A percentile compares a stretch with the other conserved stretches of the same genome.
Evolutionary conservation across 2,888 invertebrate genomes (phyloP).

Genomic region (Gastrophysa polygoni): DNA sequence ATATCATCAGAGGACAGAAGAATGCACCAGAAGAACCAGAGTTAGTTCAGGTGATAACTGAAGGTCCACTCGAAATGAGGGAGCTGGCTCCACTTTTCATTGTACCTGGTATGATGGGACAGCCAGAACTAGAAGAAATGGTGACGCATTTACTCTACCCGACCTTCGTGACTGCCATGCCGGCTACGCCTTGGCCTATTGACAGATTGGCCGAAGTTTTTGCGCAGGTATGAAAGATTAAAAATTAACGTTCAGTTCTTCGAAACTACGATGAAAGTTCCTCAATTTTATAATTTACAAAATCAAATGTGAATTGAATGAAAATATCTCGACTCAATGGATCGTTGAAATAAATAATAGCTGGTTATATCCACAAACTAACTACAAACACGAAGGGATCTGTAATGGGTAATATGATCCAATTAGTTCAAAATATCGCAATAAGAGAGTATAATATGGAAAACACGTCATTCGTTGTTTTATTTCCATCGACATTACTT

Average conservation of each 20-base stretch:
- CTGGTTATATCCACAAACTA: no score
- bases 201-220: conserved; percentile 49
- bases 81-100: conserved; percentile 56
- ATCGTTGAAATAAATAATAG: no score
- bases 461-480: no score
- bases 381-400: no score
- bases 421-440: no score
- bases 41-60: conserved; percentile 52
- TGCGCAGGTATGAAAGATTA: conserved; percentile 42
- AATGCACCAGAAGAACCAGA: conserved; percentile 47
- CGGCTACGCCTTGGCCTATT: conserved; percentile 43
- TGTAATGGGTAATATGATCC: no score
- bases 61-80: conserved; percentile 51
- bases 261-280: no score
- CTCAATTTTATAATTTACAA: no score
- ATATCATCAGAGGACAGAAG: conserved; percentile 44
- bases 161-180: conserved; percentile 53
- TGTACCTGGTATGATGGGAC: conserved; percentile 54
- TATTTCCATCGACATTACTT: no score
- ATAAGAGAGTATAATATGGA: no score
- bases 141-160: conserved; percentile 53
- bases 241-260: not conserved
- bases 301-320: no score
- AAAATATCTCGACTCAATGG: no score
- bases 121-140: conserved; percentile 46